Percentiles rank a stretch among this genome's conserved stretches.
Evolutionary conservation across 2,888 invertebrate genomes (phyloP).

Genomic region (Andrena praecox): DNA sequence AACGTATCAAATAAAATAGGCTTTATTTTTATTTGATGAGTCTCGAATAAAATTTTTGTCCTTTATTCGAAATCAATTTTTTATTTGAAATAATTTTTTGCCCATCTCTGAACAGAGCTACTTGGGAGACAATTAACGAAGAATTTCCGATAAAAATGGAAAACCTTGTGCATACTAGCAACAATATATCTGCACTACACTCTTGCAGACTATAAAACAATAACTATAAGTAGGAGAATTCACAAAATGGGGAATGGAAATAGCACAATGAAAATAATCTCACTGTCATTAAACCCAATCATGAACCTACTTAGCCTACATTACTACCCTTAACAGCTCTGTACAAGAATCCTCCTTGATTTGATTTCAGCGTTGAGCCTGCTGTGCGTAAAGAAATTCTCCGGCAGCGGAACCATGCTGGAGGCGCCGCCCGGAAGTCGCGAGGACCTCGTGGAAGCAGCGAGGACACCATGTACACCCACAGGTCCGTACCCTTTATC

Average conservation of each 20-base stretch:
- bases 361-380: conserved; percentile 81
- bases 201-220: too few species aligned
- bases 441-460: conserved; percentile 82
- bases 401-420: conserved; percentile 79
- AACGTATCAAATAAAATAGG: too few species aligned
- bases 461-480: conserved; percentile 81
- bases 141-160: not conserved
- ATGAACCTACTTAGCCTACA: not conserved
- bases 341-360: not conserved
- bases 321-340: not conserved
- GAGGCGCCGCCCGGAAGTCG: conserved; percentile 83
- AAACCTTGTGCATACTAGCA: not conserved
- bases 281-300: too few species aligned
- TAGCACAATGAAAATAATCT: too few species aligned
- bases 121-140: not conserved
- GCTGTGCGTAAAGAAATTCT: conserved; percentile 82
- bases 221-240: too few species aligned
- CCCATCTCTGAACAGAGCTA: not conserved
- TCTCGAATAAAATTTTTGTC: too few species aligned
- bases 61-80: too few species aligned
- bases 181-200: too few species aligned
- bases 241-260: too few species aligned
- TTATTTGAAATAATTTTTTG: too few species aligned
- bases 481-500: conserved; percentile 72
- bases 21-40: too few species aligned